Conservation (phyloP, 1,140 invertebrate species). For the Drosophila pectinifera region DNA sequence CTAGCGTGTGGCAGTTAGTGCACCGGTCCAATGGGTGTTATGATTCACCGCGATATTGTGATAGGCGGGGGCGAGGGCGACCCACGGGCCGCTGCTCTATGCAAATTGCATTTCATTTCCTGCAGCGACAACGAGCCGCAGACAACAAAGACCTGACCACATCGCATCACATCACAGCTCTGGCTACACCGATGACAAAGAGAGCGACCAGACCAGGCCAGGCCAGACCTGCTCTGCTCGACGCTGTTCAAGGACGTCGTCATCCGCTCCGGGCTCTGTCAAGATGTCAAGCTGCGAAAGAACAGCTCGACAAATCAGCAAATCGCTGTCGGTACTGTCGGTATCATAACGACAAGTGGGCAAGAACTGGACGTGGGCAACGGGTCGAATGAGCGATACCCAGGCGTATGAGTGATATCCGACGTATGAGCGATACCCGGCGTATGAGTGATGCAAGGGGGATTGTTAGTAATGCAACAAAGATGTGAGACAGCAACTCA, state of each 20-base stretch:
- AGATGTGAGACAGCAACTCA: too few species aligned
- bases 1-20: conserved; percentile 47
- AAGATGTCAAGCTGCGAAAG: conserved; percentile 61
- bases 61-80: conserved; percentile 40
- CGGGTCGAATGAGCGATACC: conserved; percentile 29
- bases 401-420: conserved; percentile 10
- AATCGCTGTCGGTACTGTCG: conserved; percentile 41
- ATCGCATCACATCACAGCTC: conserved; percentile 9
- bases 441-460: conserved; percentile 23
- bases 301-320: conserved; percentile 46
- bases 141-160: conserved; percentile 50
- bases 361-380: conserved; percentile 8
- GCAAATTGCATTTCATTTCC: conserved; percentile 75
- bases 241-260: conserved; percentile 34
- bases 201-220: neutral
- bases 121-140: conserved; percentile 62
- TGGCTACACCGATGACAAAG: conserved; percentile 23
- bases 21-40: conserved; percentile 32
- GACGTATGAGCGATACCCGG: neutral
- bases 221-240: conserved; percentile 1
- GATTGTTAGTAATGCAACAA: too few species aligned
- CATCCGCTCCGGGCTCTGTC: conserved; percentile 3
- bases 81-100: conserved; percentile 30
- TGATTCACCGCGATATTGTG: conserved; percentile 58
- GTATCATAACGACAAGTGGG: conserved; percentile 27